Evolutionary conservation across 2,888 invertebrate genomes (phyloP).

Genomic region (Zygogramma bicolorata): DNA sequence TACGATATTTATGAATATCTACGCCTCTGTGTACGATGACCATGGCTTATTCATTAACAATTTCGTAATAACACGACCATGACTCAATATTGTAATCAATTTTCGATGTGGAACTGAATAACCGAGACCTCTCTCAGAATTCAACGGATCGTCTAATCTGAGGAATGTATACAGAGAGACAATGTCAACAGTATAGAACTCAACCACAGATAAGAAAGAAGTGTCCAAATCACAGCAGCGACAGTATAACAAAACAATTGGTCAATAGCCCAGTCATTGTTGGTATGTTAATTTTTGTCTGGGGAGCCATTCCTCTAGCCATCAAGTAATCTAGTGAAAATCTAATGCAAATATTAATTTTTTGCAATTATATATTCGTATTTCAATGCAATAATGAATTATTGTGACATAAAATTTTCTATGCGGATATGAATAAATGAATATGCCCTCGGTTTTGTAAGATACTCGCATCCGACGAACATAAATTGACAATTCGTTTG

Average conservation of each 20-base stretch:
- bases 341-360: no score
- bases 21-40: not conserved
- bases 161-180: not conserved
- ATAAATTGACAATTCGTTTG: no score
- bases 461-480: no score
- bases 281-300: no score
- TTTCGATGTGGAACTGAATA: not conserved
- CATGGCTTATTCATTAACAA: not conserved
- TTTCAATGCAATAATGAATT: no score
- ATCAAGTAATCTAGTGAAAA: no score
- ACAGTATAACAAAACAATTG: not conserved
- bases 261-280: not conserved
- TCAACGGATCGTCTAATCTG: not conserved
- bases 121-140: not conserved
- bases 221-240: not conserved
- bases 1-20: conserved; percentile 8
- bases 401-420: no score
- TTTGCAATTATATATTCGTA: no score
- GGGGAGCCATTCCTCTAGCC: no score
- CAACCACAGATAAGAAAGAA: not conserved
- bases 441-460: no score
- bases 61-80: not conserved
- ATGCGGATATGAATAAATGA: no score
- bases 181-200: not conserved
- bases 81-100: not conserved